phyloP scores from a whole-genome alignment of 1,140 invertebrate genomes.

The Drosophila quadrilineata region DNA sequence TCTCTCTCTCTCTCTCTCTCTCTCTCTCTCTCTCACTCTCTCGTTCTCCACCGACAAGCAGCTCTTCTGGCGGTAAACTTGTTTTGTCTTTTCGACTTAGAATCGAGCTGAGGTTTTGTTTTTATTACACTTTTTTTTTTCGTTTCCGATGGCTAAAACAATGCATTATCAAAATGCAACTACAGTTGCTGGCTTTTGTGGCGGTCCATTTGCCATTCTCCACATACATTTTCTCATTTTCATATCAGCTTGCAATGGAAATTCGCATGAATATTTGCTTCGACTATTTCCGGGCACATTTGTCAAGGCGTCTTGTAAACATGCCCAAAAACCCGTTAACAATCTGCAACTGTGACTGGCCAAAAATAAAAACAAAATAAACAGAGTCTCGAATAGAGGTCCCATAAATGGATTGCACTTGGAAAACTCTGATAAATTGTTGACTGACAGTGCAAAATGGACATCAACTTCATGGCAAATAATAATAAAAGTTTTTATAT shows the following conservation, averaged over 20 bases:
- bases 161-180: conserved; percentile 63
- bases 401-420: conserved; percentile 48
- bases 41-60: too few species aligned
- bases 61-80: conserved; percentile 36
- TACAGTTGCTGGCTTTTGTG: conserved; percentile 24
- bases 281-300: conserved; percentile 66
- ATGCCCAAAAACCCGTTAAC: conserved; percentile 55
- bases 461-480: background rate
- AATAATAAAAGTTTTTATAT: conserved; percentile 1
- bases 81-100: conserved; percentile 53
- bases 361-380: too few species aligned
- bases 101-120: conserved; percentile 37
- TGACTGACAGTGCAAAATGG: conserved; percentile 15
- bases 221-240: conserved; percentile 37
- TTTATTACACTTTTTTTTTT: conserved; percentile 16
- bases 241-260: conserved; percentile 34
- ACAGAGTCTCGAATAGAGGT: too few species aligned
- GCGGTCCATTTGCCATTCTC: conserved; percentile 44
- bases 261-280: conserved; percentile 18
- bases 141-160: conserved; percentile 38
- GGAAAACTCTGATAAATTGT: conserved; percentile 71
- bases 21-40: too few species aligned
- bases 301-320: conserved; percentile 70
- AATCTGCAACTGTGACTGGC: conserved; percentile 37
- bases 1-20: too few species aligned